phyloP scores from a whole-genome alignment of 2,113 vertebrate genomes.

The Nothobranchius kuhntae region DNA sequence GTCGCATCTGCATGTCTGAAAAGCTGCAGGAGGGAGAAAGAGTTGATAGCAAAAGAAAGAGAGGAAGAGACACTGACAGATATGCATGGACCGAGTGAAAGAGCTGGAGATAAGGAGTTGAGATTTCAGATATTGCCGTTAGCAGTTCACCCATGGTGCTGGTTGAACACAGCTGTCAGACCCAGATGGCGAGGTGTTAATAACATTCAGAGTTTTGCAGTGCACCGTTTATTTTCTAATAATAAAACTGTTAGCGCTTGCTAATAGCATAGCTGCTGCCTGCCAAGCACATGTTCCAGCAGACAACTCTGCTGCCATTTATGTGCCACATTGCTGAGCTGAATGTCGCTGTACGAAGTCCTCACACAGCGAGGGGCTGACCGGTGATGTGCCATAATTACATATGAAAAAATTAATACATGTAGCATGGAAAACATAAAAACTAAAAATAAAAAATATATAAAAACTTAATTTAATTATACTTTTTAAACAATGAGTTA shows the following conservation, averaged over 20 bases:
- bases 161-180: conserved; percentile 76
- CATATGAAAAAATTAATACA: conserved; percentile 44
- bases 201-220: conserved; percentile 76
- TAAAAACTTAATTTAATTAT: not conserved
- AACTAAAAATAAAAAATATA: not conserved
- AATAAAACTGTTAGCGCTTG: conserved; percentile 80
- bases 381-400: conserved; percentile 35
- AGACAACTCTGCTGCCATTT: conserved; percentile 63
- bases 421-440: conserved; percentile 24
- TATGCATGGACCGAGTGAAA: conserved; percentile 31
- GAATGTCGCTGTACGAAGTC: conserved; percentile 38
- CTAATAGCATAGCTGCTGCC: conserved; percentile 71
- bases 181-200: conserved; percentile 77
- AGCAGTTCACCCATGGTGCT: conserved; percentile 65
- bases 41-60: conserved; percentile 23
- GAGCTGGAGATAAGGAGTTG: conserved; percentile 53
- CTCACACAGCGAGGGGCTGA: conserved; percentile 17
- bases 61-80: conserved; percentile 27
- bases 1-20: conserved; percentile 35
- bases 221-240: conserved; percentile 79
- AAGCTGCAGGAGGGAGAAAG: conserved; percentile 16
- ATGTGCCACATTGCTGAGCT: conserved; percentile 41
- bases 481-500: no score
- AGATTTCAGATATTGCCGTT: conserved; percentile 67
- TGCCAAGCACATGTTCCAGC: conserved; percentile 70